Evolutionary conservation across 1,140 invertebrate species (phyloP), one percentile per base, ranked within the genome.

Genomic region (Agraylea sexmaculata): DNA sequence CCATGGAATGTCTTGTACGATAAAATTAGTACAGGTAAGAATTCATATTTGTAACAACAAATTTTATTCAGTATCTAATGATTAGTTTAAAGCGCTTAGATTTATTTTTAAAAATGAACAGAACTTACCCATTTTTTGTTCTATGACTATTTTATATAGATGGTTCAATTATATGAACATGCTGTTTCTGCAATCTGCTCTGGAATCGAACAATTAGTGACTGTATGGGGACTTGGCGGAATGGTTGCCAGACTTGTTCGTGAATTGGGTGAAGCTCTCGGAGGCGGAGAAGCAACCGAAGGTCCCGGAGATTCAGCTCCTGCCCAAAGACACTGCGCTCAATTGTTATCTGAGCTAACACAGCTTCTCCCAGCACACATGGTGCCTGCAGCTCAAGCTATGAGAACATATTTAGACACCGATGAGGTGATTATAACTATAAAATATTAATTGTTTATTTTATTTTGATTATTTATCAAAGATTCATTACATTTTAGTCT

Each of bases 141-240:
- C n/a, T n/a, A n/a, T n/a, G n/a, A n/a, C n/a, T n/a, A n/a, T 42
- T 32, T 54, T 47, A 51, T 57, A 42, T 69, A 89, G 75, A 55
- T 85, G 28, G 60, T 87, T 4, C 80, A 84, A 62, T 72, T 77
- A 42, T 74, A 74, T 53, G 83, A 89, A 49, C 71, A 77, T 56
- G 60, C 83, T 21, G 74, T 76, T 1, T 58, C 59, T 23, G 71
- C 75, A n/a, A 70, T 86, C 45, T 77, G 77, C 16, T 61, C 71
- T 46, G 77, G 75, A 25, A 70, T 84, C 2, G 67, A 76, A 5
- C 62, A 77, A 19, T 68, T 86, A 54, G 70, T 75, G 2, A 71
- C 64, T 42, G 68, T 75, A 28, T 77, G 72, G 59, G 68, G 68
- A 4, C 71, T 74, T 43, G 74, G 69, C 36, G 73, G 70, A 43